Percentiles rank a stretch among this genome's conserved stretches.
Evolutionary conservation across 2,797 vertebrate genomes (phyloP).

Genomic region (Acanthiza pusilla): DNA sequence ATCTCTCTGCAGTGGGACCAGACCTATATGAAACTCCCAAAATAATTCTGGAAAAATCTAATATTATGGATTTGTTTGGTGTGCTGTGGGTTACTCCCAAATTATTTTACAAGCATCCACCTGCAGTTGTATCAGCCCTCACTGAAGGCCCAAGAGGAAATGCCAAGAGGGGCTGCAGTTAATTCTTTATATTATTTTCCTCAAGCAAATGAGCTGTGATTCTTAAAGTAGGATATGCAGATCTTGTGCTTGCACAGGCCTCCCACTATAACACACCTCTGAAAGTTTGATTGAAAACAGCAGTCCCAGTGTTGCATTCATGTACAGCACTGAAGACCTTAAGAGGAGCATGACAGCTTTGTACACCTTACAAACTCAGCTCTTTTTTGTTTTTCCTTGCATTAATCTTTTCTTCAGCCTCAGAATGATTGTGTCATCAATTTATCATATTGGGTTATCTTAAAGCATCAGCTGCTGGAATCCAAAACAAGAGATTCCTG

Average conservation of each 20-base stretch:
- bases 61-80: not conserved
- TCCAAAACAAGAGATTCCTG: not conserved
- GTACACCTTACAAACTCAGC: not conserved
- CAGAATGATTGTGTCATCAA: not conserved
- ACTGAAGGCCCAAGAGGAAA: not conserved
- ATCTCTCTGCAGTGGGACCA: not conserved
- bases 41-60: not conserved
- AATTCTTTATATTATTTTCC: not conserved
- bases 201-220: not conserved
- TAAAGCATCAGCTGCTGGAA: not conserved
- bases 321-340: not conserved
- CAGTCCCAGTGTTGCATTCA: not conserved
- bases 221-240: not conserved
- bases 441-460: not conserved
- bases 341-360: not conserved
- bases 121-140: not conserved
- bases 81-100: not conserved
- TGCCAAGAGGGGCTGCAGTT: not conserved
- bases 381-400: not conserved
- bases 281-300: not conserved
- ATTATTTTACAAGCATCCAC: not conserved
- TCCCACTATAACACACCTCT: not conserved
- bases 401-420: not conserved
- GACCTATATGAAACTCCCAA: not conserved
- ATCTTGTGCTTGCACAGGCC: accelerated